Base-by-base conservation (phyloP, 2,113 vertebrate genomes). In the Pseudorectes ferrugineus region DNA sequence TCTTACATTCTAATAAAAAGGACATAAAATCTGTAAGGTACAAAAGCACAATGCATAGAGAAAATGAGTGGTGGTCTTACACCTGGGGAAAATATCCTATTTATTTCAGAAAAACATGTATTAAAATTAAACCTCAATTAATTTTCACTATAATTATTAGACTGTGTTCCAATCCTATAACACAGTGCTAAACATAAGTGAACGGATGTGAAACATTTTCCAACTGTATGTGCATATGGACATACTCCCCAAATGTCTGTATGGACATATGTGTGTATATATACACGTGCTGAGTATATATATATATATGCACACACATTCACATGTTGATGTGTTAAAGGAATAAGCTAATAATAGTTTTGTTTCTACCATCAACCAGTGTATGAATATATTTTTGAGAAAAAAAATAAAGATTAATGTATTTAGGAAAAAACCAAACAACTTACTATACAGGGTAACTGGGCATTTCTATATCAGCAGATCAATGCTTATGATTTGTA, bases 301-400 rank as follows among this genome's bases (percentile, higher is more conserved):
- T 93, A 62, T 35, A 92, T 92, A 92, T 90, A 92, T 94, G 80
- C 94, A 92, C 97, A 96, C 93, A 78, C 87, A 92, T 96, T 97
- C 96, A 91, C 96, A 91, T 92, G 87, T 96, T 97, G 96, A 86
- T 33, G 81, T 97, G 95, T 95, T 97, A 97, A 97, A 98, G 97
- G 98, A 98, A 97, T 98, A 98, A 98, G 97, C 98, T 97, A 98
- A 98, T 98, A 97, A 73, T 61, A 97, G 82, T 97, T 98, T 96
- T 96, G 82, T 98, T 98, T 98, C 96, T 97, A 96, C 94, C 96
- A 96, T 98, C 94, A 91, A 96, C 75, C 84, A 89, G 88, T 96
- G 91, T 97, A 95, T 72, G 86, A 97, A 93, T 96, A 96, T 96
- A 97, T 98, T 98, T 97, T 98, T 97, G 94, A 95, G 90, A 93